Evolutionary conservation across 35 echinoderm and acorn worm species (phyloP), one percentile per base, ranked within the genome.

Genomic region (Patiria miniata): DNA sequence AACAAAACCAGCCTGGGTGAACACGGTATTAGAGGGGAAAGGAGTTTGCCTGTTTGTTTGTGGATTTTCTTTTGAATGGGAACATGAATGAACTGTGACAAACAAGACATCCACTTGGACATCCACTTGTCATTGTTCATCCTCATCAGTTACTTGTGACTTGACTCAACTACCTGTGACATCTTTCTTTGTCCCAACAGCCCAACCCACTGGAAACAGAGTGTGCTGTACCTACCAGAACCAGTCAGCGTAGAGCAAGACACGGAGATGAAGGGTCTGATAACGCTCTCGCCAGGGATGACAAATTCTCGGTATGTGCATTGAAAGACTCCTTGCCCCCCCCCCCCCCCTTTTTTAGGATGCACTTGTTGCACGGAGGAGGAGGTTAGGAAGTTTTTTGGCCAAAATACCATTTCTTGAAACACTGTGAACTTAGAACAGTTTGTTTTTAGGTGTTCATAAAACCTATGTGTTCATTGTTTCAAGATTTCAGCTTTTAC

Each of bases 161-260:
- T n/a, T n/a, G n/a, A n/a, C n/a, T n/a, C n/a, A n/a, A n/a, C n/a
- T n/a, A n/a, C 12, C 42, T 12, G 2, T 73, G 65, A 36, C 65
- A 26, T 82, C 7, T 44, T 50, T 33, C 7, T 28, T 30, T 89
- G 12, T 77, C 85, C 38, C 52, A 65, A 29, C 81, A 94, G 92
- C 54, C 81, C 81, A 69, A 98, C 95, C 18, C 95, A 98, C 52
- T 98, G 95, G 95, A 87, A 51, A 38, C 95, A 98, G 76, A 89
- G 84, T 89, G 54, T 81, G 2, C 73, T 94, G 39, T 98, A 92
- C 51, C 51, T 91, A 55, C 82, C 85, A 19, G 39, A 98, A 7
- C 47, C 86, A 22, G 33, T 91, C 77, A 42, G 76, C 54, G 95
- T 98, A 15, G 59, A 94, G 39, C 95, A 94, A 59, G 95, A 90